phyloP scores from a whole-genome alignment of 2,113 vertebrate species.

The Trichechus manatus region DNA sequence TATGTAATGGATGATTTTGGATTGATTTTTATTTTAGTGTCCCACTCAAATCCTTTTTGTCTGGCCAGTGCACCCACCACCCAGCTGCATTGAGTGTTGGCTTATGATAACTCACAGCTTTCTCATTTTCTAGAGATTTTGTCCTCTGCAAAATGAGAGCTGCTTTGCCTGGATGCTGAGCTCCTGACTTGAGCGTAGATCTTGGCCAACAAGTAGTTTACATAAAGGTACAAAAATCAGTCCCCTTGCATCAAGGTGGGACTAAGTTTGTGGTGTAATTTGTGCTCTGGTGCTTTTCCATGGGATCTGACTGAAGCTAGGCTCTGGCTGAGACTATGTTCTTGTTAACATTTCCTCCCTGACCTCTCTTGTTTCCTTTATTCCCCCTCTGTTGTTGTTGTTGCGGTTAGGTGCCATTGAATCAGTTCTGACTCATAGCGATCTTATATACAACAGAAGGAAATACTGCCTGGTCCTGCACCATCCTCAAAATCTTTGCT shows the following conservation, averaged over 20 bases:
- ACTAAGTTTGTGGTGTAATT: neutral
- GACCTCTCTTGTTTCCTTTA: neutral
- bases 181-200: neutral
- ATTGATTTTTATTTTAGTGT: neutral
- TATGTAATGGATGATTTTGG: neutral
- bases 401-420: no score
- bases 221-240: neutral
- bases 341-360: neutral
- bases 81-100: neutral
- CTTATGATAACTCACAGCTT: neutral
- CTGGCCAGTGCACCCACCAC: neutral
- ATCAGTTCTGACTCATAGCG: no score
- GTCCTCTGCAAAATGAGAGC: neutral
- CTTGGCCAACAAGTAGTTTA: neutral
- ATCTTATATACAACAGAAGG: no score
- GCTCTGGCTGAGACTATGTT: neutral
- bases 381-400: neutral
- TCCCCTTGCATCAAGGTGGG: neutral
- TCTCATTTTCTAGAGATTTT: constrained; percentile 18
- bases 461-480: no score
- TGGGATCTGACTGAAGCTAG: neutral
- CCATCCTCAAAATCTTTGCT: no score
- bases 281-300: neutral
- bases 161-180: neutral
- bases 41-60: neutral